Conservation (phyloP, 2,113 vertebrate genomes). For the Nematolebias whitei region DNA sequence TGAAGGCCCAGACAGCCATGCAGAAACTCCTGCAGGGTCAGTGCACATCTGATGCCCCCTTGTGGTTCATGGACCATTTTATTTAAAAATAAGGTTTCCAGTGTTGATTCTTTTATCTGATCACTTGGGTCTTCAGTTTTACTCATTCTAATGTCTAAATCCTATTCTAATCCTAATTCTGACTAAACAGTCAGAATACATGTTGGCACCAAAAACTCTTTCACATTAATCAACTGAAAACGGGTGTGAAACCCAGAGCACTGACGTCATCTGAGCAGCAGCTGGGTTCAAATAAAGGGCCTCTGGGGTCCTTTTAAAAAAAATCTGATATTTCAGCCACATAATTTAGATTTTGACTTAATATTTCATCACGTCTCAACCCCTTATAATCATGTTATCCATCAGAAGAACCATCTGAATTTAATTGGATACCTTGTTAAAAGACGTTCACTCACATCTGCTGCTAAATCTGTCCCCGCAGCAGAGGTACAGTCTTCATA, state of each 20-base stretch:
- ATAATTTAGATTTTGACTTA: constrained; percentile 13
- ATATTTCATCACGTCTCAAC: constrained; percentile 34
- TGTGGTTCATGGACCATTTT: constrained; percentile 38
- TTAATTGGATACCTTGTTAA: constrained; percentile 10
- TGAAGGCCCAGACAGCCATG: neutral
- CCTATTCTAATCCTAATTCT: neutral
- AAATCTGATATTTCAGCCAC: constrained; percentile 27
- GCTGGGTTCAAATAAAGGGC: neutral
- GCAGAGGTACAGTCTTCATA: neutral
- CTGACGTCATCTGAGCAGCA: constrained; percentile 6
- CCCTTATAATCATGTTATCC: constrained; percentile 8
- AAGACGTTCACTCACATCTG: neutral
- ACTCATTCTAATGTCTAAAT: too few relatives aligned
- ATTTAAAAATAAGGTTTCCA: too few relatives aligned
- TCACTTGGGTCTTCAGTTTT: neutral
- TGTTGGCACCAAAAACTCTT: neutral
- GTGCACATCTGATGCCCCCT: constrained; percentile 43
- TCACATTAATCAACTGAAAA: too few relatives aligned
- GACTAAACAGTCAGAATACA: neutral
- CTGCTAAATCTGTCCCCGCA: neutral
- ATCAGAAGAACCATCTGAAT: constrained; percentile 1
- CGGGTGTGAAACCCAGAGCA: neutral
- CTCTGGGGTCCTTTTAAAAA: constrained; percentile 30
- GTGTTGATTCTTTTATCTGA: neutral
- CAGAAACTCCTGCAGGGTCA: constrained; percentile 17